A percentile compares a stretch with the other conserved stretches of the same genome.
Conservation (phyloP, 2,888 invertebrate genomes). For the Drosophila pseudotakahashii region DNA sequence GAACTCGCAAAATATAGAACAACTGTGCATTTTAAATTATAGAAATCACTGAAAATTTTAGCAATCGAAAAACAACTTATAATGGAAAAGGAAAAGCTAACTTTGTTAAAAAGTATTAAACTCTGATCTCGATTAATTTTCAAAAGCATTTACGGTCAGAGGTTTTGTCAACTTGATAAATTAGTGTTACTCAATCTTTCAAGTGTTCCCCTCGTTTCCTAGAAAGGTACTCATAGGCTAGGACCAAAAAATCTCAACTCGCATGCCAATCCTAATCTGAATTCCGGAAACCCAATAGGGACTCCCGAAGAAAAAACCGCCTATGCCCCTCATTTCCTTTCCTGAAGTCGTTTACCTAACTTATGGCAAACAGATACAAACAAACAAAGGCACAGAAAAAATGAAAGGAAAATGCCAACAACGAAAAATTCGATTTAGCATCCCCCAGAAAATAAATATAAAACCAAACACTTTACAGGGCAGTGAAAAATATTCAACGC, state of each 20-base stretch:
- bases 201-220: constrained; percentile 10
- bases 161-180: constrained; percentile 6
- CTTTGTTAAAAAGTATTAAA: not conserved
- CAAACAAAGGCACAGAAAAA: constrained; percentile 27
- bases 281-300: constrained; percentile 20
- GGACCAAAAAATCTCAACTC: constrained; percentile 6
- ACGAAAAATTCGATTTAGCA: constrained; percentile 66
- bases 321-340: constrained; percentile 37
- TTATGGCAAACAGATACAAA: constrained; percentile 59
- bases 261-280: constrained; percentile 7
- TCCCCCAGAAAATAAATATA: constrained; percentile 25
- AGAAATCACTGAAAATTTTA: not conserved
- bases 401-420: constrained; percentile 26
- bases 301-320: constrained; percentile 15
- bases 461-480: constrained; percentile 64
- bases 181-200: constrained; percentile 22
- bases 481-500: constrained; percentile 71
- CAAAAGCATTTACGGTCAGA: not conserved
- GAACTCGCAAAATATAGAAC: not conserved
- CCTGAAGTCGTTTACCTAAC: constrained; percentile 65
- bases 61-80: not conserved
- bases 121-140: too few relatives aligned
- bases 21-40: not conserved
- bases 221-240: not conserved
- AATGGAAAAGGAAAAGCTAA: not conserved